Percentiles rank a stretch among this genome's conserved stretches.
Evolutionary conservation across 1,140 invertebrate genomes (phyloP).

Genomic region (Calycopis cecrops): DNA sequence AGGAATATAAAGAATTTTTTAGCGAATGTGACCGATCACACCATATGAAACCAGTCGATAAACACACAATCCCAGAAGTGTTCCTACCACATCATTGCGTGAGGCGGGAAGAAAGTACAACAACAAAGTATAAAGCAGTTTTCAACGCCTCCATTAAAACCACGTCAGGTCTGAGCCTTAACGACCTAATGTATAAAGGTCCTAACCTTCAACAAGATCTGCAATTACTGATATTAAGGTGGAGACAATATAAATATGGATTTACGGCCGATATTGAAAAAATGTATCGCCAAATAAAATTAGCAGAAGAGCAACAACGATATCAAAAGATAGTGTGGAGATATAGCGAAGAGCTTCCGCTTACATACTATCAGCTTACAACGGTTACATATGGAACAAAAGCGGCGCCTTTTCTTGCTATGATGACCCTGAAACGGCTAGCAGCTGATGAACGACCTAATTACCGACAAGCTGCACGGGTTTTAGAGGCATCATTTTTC

Average conservation of each 20-base stretch:
- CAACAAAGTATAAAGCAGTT: slow-evolving; percentile 17
- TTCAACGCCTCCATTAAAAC: slow-evolving; percentile 21
- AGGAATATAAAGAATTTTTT: slow-evolving; percentile 14
- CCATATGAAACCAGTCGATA: slow-evolving; percentile 18
- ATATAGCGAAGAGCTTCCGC: not conserved
- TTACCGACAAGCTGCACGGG: slow-evolving; percentile 3
- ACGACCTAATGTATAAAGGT: slow-evolving; percentile 16
- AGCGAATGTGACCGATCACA: slow-evolving; percentile 10
- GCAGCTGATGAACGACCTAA: slow-evolving; percentile 17
- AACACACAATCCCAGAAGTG: not conserved
- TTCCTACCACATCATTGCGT: slow-evolving; percentile 19
- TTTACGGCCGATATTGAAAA: slow-evolving; percentile 16
- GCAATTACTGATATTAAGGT: slow-evolving; percentile 18
- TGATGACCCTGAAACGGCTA: slow-evolving; percentile 16
- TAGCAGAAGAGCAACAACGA: slow-evolving; percentile 5
- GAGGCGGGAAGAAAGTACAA: slow-evolving; percentile 3
- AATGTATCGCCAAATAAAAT: slow-evolving; percentile 5
- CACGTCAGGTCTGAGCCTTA: slow-evolving; percentile 15
- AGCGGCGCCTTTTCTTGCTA: slow-evolving; percentile 14
- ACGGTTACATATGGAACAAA: slow-evolving; percentile 18
- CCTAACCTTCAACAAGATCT: slow-evolving; percentile 25
- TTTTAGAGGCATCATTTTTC: slow-evolving; percentile 35
- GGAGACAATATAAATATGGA: slow-evolving; percentile 18
- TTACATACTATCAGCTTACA: slow-evolving; percentile 12
- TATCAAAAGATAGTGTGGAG: slow-evolving; percentile 23